A percentile compares a stretch with the other conserved stretches of the same genome.
phyloP scores from a whole-genome alignment of 37 sponge, comb jelly and placozoan species.

The Theonella swinhoei region DNA sequence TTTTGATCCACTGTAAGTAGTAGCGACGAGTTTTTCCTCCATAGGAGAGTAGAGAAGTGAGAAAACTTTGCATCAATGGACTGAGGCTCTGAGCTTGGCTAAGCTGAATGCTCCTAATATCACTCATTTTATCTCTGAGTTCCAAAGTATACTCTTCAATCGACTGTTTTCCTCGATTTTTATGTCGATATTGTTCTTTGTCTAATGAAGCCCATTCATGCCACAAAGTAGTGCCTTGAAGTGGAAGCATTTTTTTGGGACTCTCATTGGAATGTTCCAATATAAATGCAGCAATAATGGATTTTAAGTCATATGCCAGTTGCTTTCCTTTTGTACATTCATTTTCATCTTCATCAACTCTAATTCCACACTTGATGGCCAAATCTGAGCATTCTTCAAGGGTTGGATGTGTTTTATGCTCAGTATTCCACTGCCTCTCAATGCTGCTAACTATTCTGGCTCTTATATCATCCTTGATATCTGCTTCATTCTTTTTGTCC shows the following conservation, averaged over 20 bases:
- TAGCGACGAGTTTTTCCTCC: neutral
- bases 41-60: neutral
- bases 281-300: neutral
- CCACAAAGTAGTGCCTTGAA: slow-evolving; percentile 27
- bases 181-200: slow-evolving; percentile 25
- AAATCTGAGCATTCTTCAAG: neutral
- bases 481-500: neutral
- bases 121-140: neutral
- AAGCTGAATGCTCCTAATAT: slow-evolving; percentile 9
- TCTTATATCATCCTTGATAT: neutral
- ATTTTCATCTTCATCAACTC: slow-evolving; percentile 23
- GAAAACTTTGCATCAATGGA: slow-evolving; percentile 10
- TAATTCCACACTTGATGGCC: neutral
- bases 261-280: neutral
- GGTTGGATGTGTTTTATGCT: neutral
- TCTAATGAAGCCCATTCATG: slow-evolving; percentile 24
- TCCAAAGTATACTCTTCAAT: slow-evolving; percentile 1
- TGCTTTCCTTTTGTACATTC: neutral
- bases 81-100: neutral
- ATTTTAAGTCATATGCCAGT: slow-evolving; percentile 6
- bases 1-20: neutral
- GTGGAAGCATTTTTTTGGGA: slow-evolving; percentile 11
- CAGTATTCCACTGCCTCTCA: neutral
- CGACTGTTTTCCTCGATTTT: neutral
- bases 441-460: neutral